Evolutionary conservation across 2,888 invertebrate genomes (phyloP), one percentile per base, ranked within the genome.

Genomic region (Mylabris sibirica): DNA sequence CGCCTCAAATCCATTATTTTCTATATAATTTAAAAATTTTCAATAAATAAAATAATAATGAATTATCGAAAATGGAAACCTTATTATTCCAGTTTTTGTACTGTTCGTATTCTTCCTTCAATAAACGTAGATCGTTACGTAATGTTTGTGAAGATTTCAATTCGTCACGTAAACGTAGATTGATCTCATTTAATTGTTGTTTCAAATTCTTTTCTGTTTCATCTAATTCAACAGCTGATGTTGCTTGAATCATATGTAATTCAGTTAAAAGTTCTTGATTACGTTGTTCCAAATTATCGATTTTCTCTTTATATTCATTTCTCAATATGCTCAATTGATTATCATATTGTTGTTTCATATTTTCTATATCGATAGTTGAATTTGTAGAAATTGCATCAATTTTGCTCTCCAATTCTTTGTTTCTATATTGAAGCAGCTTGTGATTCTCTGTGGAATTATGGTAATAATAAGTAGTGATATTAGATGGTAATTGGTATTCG

Each of bases 1-100:
- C 78, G 76, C 64, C 78, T 79, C 24, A 74, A 75, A 17, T 79
- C 79, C 20, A 61, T 9, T 8, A 35, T 61, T 24, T 38, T 44
- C 61, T 61, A 35, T 38, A 30, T 3, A 22, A 38, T 22, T 30
- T 0, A 44, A 61, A 38, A 9, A 0, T 8, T 20, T 6, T 22
- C 20, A 61, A 14, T 57, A 5, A 57, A 22, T 1, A 22, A 53
- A 49, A 20, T 22, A 22, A 53, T n/a, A 53, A 22, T 8, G 0
- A 57, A 22, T 17, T 20, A 22, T 49, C n/a, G 22, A 22, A 11
- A 2, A 1, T n/a, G n/a, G n/a, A 57, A 9, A 57, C 57, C 22
- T 24, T 2, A 14, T 12, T 57, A 57, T 57, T 57, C 57, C 57
- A 57, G 12, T 22, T 24, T 24, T 57, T 57, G 11, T 57, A 57